These are phyloP conservation scores for Pecten maximus DNA, from an alignment of 2,888 invertebrate species.

Conservation along the genomic window DNA sequence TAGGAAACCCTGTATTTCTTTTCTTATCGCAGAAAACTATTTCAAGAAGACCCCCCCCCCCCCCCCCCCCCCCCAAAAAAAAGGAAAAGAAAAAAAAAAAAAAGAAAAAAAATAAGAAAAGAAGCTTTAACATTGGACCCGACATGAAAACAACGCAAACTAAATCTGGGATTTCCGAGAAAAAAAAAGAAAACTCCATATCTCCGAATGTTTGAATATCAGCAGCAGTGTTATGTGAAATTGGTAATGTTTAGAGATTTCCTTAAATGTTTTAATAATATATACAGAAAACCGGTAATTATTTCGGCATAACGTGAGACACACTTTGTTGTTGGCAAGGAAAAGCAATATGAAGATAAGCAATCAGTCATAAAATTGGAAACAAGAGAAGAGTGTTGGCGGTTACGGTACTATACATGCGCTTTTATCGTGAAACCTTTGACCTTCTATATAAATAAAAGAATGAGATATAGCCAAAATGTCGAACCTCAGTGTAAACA, in stretches of 20 bases:
- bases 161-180: no score
- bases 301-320: neutral
- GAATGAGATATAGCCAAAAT: constrained; percentile 16
- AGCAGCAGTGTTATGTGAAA: neutral
- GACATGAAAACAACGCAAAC: no score
- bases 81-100: no score
- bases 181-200: neutral
- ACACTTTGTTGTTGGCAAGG: neutral
- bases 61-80: no score
- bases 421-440: constrained; percentile 8
- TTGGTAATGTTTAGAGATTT: neutral
- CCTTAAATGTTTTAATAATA: neutral
- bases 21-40: no score
- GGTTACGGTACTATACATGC: neutral
- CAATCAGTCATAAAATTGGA: neutral
- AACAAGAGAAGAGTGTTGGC: neutral
- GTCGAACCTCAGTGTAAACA: neutral
- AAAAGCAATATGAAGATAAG: neutral
- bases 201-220: neutral
- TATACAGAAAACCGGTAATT: neutral
- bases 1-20: no score
- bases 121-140: no score
- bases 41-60: no score
- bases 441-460: neutral
- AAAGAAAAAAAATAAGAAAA: no score